Evolutionary conservation across 2,113 vertebrate genomes (phyloP), one percentile per base, ranked within the genome.

Genomic region (Rhinichthys klamathensis): DNA sequence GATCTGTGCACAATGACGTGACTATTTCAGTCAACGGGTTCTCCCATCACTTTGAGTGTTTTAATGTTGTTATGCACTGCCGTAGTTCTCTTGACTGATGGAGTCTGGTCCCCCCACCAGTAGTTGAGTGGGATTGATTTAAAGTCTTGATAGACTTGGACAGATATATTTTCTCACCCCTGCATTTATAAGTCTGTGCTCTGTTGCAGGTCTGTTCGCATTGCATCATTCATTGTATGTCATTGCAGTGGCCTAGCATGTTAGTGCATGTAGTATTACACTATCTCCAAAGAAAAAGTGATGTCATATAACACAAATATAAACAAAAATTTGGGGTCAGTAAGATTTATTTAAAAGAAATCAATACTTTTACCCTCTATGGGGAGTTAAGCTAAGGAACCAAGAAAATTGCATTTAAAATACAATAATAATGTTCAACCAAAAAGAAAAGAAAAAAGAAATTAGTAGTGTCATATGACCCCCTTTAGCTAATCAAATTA

Each of bases 171-270:
- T 56, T 56, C 75, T 32, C 46, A 7, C 4, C 54, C 12, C 44
- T 54, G 16, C 27, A 54, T 54, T 4, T 46, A 51, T 32, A 76
- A 18, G 8, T 6, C 30, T 60, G 27, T 78, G 76, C 49, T 23
- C 76, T 58, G 10, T 60, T 78, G 51, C 75, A 58, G 32, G 21
- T 78, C 75, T 58, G 2, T 2, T 60, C 41, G 54, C 76, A 78
- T 35, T 78, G 76, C 76, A 78, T 78, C 76, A 60, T 56, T 60
- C 18, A 60, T 38, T 58, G 51, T 35, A 58, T 78, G 18, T 58
- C 32, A 60, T 30, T 58, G 76, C 9, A 38, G 76, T 38, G 32
- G 54, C 27, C 51, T 35, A 21, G 76, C 30, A 58, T 77, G 75
- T 56, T 56, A 38, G 18, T 35, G 23, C 9, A 78, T 58, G 75